Evolutionary conservation across 64 coral and sea anemone species (phyloP).

Genomic region (Porites australiensis): DNA sequence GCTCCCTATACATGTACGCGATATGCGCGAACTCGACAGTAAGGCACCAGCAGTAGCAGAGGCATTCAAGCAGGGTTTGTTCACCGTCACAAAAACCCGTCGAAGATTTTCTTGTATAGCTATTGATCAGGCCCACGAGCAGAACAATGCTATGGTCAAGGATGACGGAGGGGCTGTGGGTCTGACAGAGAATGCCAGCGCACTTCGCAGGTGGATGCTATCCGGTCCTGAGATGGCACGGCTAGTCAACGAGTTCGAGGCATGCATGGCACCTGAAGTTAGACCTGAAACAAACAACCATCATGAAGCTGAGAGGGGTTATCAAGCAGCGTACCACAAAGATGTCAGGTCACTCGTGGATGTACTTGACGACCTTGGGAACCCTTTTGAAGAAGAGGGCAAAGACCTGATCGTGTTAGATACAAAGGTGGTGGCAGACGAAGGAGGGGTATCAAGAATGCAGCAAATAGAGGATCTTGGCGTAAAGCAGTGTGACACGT

Average conservation of each 20-base stretch:
- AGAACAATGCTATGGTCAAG: background rate
- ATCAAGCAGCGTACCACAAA: constrained; percentile 15
- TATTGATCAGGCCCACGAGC: background rate
- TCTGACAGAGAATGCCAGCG: background rate
- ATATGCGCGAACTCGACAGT: constrained; percentile 31
- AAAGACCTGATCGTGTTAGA: constrained; percentile 28
- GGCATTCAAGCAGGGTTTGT: background rate
- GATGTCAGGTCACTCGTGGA: background rate
- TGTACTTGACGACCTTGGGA: constrained; percentile 45
- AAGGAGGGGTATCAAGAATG: background rate
- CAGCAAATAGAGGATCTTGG: background rate
- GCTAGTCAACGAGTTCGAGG: background rate
- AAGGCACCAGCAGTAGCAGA: background rate
- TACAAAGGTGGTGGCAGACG: constrained; percentile 42
- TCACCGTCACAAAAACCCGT: background rate
- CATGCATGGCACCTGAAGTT: background rate
- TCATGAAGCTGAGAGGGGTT: constrained; percentile 23
- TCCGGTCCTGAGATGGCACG: background rate
- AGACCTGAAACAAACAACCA: too few species aligned
- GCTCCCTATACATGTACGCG: constrained; percentile 36
- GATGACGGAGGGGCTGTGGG: background rate
- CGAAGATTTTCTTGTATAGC: background rate
- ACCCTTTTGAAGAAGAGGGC: constrained; percentile 47
- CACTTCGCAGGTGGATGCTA: background rate
- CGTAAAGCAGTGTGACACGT: constrained; percentile 1